A percentile compares a stretch with the other conserved stretches of the same genome.
These are phyloP conservation scores for Diplazon laetatorius DNA, from an alignment of 2,888 invertebrate species.

Conservation along the genomic window DNA sequence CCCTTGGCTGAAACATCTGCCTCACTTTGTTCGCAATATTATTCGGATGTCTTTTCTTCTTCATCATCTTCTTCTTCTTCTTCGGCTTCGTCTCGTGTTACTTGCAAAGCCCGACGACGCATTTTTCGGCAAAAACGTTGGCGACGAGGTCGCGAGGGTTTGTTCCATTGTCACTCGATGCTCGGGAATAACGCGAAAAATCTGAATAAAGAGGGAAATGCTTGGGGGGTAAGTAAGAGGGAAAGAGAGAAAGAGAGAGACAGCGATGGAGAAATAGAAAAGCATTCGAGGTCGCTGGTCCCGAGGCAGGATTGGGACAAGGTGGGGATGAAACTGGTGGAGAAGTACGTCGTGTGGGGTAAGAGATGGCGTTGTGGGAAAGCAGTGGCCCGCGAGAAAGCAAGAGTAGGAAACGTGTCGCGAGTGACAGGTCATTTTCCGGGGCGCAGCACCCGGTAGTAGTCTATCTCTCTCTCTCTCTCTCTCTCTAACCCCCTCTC, in stretches of 20 bases:
- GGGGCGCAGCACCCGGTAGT: slow-evolving; percentile 76
- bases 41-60: slow-evolving; percentile 44
- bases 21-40: slow-evolving; percentile 52
- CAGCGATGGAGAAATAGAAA: too few species aligned
- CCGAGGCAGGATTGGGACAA: slow-evolving; percentile 22
- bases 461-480: too few species aligned
- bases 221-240: slow-evolving; percentile 43
- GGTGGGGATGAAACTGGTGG: not conserved
- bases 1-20: slow-evolving; percentile 53
- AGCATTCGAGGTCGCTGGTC: slow-evolving; percentile 39
- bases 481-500: too few species aligned
- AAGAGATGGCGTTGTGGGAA: slow-evolving; percentile 41
- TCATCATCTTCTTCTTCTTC: too few species aligned
- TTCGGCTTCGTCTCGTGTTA: too few species aligned
- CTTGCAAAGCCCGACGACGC: not conserved
- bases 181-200: slow-evolving; percentile 42
- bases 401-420: slow-evolving; percentile 75
- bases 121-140: slow-evolving; percentile 27
- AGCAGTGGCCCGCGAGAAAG: slow-evolving; percentile 56
- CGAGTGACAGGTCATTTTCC: slow-evolving; percentile 82
- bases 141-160: slow-evolving; percentile 44
- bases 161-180: slow-evolving; percentile 54
- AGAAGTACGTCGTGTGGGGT: slow-evolving; percentile 19
- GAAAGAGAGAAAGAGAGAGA: slow-evolving; percentile 43
- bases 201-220: slow-evolving; percentile 43